Conservation (phyloP, 2,888 invertebrate genomes). For the Achlya flavicornis region DNA sequence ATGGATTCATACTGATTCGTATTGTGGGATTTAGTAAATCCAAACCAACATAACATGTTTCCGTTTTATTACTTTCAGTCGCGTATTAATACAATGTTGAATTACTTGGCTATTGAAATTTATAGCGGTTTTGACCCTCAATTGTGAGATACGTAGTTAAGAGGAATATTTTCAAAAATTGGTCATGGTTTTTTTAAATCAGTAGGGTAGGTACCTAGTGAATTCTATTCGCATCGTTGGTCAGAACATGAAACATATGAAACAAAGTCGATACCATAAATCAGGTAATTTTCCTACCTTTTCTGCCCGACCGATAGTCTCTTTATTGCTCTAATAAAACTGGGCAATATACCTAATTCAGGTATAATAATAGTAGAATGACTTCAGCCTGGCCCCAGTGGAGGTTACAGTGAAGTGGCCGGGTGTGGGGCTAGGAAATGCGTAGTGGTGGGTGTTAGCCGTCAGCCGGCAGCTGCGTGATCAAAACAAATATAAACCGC, state of each 20-base stretch:
- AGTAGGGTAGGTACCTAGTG: too few species aligned
- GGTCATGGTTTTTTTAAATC: too few species aligned
- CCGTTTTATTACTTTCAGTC: conserved; percentile 5
- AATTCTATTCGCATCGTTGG: too few species aligned
- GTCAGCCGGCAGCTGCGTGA: conserved; percentile 61
- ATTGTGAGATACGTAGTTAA: not conserved
- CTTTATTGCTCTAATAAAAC: not conserved
- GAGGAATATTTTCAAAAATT: not conserved
- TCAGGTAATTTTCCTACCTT: not conserved
- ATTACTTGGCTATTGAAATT: not conserved
- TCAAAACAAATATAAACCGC: conserved; percentile 63
- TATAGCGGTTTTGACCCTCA: not conserved
- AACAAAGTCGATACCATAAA: not conserved
- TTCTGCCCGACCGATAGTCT: too few species aligned
- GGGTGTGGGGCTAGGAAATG: conserved; percentile 52
- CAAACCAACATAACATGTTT: conserved; percentile 15
- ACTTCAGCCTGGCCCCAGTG: conserved; percentile 35
- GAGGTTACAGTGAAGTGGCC: conserved; percentile 35
- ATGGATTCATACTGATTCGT: conserved; percentile 53
- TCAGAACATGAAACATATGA: not conserved
- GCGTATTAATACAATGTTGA: not conserved
- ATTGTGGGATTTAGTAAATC: conserved; percentile 42
- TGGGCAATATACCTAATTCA: not conserved
- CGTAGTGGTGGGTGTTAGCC: conserved; percentile 39
- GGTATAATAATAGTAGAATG: conserved; percentile 5